Percentiles rank a stretch among this genome's conserved stretches.
phyloP scores from a whole-genome alignment of 2,888 invertebrate species.

The Microctonus hyperodae region DNA sequence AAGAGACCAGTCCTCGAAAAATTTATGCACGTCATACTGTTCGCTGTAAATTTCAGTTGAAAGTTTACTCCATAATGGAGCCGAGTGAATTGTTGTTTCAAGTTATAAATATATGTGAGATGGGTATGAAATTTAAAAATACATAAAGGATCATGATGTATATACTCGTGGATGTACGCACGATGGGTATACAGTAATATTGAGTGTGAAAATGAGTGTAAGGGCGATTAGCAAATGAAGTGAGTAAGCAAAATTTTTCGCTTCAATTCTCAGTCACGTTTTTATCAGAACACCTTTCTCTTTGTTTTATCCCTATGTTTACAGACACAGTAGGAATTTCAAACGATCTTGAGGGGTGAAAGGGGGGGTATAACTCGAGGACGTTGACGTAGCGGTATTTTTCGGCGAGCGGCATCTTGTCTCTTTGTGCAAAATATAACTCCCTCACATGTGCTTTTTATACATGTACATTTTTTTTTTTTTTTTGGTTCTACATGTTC shows the following conservation, averaged over 20 bases:
- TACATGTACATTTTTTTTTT: conserved; percentile 1
- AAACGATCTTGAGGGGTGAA: conserved; percentile 7
- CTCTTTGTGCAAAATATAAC: conserved; percentile 17
- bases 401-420: conserved; percentile 10
- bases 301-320: conserved; percentile 15
- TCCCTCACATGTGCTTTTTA: conserved; percentile 2
- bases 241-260: conserved; percentile 12
- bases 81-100: conserved; percentile 33
- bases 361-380: conserved; percentile 10
- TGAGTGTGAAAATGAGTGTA: not conserved
- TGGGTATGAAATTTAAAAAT: conserved; percentile 1
- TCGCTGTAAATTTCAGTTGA: conserved; percentile 45
- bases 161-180: too few relatives aligned
- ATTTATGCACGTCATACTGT: conserved; percentile 46
- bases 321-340: conserved; percentile 27
- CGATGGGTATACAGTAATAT: not conserved
- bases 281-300: conserved; percentile 12
- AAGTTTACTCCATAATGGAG: conserved; percentile 30
- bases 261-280: conserved; percentile 22
- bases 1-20: conserved; percentile 28
- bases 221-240: not conserved
- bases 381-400: conserved; percentile 30
- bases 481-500: not conserved
- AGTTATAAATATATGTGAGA: conserved; percentile 31
- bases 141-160: not conserved